Evolutionary conservation across 2,113 vertebrate species (phyloP).

Genomic region (Rhinolophus sinicus): DNA sequence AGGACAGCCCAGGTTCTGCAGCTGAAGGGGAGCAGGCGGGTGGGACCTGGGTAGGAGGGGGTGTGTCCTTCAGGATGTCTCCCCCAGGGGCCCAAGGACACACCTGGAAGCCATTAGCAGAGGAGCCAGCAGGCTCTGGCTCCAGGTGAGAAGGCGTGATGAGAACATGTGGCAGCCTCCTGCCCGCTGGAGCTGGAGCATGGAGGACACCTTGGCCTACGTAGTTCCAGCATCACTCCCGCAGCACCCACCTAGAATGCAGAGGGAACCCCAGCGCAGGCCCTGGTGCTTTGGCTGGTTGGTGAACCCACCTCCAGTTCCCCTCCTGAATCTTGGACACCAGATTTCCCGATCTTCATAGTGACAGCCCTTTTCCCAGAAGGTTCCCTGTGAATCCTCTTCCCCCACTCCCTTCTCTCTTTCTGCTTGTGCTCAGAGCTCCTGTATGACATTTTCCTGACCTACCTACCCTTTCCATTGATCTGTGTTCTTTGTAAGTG

Average conservation of each 20-base stretch:
- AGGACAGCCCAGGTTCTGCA: neutral
- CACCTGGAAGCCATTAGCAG: conserved; percentile 76
- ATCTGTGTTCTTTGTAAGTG: neutral
- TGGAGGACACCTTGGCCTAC: conserved; percentile 63
- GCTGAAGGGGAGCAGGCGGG: conserved; percentile 63
- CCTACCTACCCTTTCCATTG: neutral
- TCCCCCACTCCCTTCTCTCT: neutral
- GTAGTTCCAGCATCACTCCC: neutral
- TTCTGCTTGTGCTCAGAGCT: conserved; percentile 16
- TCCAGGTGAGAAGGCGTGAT: conserved; percentile 65
- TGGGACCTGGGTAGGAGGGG: neutral
- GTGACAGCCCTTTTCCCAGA: neutral
- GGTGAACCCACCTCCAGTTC: neutral
- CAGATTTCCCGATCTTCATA: neutral
- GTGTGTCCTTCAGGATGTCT: conserved; percentile 48
- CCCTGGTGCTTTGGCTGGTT: fast-evolving
- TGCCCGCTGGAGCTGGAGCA: neutral
- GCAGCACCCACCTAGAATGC: neutral
- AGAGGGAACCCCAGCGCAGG: neutral
- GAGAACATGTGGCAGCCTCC: conserved; percentile 71
- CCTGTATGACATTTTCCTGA: neutral
- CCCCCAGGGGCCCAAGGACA: conserved; percentile 58
- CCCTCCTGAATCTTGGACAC: neutral
- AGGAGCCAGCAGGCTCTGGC: conserved; percentile 54
- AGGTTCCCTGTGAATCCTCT: neutral